These are phyloP conservation scores for Tetraneura akinire DNA, from an alignment of 1,140 invertebrate species.

Conservation along the genomic window DNA sequence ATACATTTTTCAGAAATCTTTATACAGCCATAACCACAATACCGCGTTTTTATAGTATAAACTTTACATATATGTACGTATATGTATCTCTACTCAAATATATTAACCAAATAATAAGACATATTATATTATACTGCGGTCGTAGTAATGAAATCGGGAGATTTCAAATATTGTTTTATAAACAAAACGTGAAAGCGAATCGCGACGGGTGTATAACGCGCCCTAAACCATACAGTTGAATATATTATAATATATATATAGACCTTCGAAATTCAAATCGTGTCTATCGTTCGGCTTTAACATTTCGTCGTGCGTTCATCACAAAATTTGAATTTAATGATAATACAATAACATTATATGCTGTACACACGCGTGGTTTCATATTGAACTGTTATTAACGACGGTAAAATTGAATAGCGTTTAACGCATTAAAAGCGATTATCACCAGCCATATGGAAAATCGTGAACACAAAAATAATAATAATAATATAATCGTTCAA, in stretches of 20 bases:
- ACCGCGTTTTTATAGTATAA: no score
- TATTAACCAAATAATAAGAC: not conserved
- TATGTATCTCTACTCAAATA: no score
- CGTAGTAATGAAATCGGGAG: not conserved
- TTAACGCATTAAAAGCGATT: not conserved
- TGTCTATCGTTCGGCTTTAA: not conserved
- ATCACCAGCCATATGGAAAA: not conserved
- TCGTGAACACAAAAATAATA: constrained; percentile 2
- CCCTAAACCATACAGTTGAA: no score
- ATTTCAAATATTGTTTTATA: not conserved
- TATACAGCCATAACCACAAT: not conserved
- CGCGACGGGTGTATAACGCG: no score
- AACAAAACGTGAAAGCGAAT: not conserved
- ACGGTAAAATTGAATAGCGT: not conserved
- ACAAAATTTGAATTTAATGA: constrained; percentile 9
- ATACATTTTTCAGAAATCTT: not conserved
- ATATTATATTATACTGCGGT: not conserved
- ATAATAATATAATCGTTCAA: not conserved
- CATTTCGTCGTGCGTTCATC: not conserved
- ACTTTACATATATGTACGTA: no score
- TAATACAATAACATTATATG: not conserved
- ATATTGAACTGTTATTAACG: not conserved
- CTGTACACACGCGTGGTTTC: no score
- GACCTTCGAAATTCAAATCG: constrained; percentile 14
- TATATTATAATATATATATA: no score